Base-by-base conservation (phyloP, 1,140 invertebrate genomes). In the Caerostris extrusa region DNA sequence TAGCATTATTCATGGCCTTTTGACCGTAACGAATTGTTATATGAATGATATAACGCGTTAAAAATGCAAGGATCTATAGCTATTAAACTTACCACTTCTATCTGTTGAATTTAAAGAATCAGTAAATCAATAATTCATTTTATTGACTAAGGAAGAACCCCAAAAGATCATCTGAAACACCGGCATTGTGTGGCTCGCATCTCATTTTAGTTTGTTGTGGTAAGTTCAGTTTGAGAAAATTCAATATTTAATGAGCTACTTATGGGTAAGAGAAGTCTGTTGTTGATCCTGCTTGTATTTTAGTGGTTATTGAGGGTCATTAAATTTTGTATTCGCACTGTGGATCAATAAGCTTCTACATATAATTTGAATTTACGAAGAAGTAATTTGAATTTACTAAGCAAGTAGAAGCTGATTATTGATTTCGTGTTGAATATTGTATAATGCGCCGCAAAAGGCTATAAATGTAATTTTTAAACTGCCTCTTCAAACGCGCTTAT, bases 181-280 rank as follows among this genome's bases (percentile, higher is more conserved):
- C 34, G 12, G 71, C 50, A 77, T 77, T 77, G 19, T 77, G 34
- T 53, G 34, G 71, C 34, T 10, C 71, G 71, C 34, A 77, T 77
- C 71, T 50, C 71, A 77, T 77, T 77, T 77, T 50, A 34, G 71
- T 77, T 77, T 77, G 71, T 53, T 77, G 71, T 77, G 71, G 34
- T 3, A 77, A 53, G 71, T 77, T 77, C 14, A 83, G 55, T 57
- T 56, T 83, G 53, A 17, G 82, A 57, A 83, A 19, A 83, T 58
- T 83, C 82, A 83, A 83, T 83, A 83, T 58, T 58, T 83, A 83
- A 83, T 58, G 82, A 83, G 55, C 82, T 83, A 83, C 53, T 83
- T 83, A n/a, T 19, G 19, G 71, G 53, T 10, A 64, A 57, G 82
- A 58, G 7, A 83, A 56, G 17, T 56, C 53, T 17, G 14, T 83